Base-by-base conservation (phyloP, 1,140 invertebrate species). In the Oryctes rhinoceros region DNA sequence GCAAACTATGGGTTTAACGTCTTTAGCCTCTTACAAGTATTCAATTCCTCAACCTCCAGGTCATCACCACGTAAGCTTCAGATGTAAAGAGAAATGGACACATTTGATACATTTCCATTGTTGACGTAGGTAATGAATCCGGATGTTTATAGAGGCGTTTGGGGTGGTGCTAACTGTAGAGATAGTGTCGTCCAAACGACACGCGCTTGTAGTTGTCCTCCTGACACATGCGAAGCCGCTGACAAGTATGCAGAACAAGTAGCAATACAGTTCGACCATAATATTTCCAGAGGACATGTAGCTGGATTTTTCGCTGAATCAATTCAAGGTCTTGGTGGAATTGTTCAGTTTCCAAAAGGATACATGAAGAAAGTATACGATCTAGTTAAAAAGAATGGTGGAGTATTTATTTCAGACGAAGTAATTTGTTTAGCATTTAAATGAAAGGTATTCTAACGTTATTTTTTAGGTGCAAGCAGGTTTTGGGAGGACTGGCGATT, bases 241-340 rank as follows among this genome's bases (percentile, higher is more conserved):
- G 91, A 94, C 44, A 92, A 93, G 79, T 99, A 99, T 86, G 89
- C 96, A 24, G 90, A 93, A 5, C 94, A 99, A 85, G 91, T 99
- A 18, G 90, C 95, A 81, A 93, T 98, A 86, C 89, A 90, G 81
- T 90, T 99, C 79, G 90, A 91, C 79, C 94, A 94, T 85, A 77
- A 81, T 47, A 82, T 84, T 67, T 94, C 96, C 0, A 87, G 87
- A 79, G 92, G 92, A 10, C 91, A 90, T 84, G 89, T 97, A 35
- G 98, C 96, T 3, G 98, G 92, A 15, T 94, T 99, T 85, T 95
- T 99, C 87, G 96, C 95, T 0, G 98, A 99, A 89, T 96, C 96
- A 4, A 98, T 99, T 84, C 97, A 98, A 89, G 96, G 98, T 44
- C 93, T 97, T 30, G 96, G 96, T 13, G 98, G 97, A 13, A 90